These are phyloP conservation scores for Scaptomyza caliginosa DNA, from an alignment of 2,888 invertebrate species.

Conservation along the genomic window DNA sequence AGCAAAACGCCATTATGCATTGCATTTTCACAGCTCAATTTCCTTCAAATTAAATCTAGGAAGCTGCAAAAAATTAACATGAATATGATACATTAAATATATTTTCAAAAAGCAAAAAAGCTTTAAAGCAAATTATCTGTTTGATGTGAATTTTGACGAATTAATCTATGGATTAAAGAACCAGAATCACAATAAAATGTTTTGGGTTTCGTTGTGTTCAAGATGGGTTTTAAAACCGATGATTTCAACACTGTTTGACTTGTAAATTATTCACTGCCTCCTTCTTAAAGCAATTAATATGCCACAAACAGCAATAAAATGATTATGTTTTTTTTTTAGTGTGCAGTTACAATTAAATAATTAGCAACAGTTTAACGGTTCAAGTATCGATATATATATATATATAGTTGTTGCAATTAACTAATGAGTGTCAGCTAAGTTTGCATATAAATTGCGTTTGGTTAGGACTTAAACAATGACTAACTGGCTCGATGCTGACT, in stretches of 20 bases:
- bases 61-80: background rate
- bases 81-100: background rate
- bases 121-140: background rate
- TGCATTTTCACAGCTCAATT: background rate
- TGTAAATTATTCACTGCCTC: background rate
- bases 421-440: slow-evolving; percentile 13
- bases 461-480: slow-evolving; percentile 11
- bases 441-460: slow-evolving; percentile 12
- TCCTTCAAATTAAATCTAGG: background rate
- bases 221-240: too few relatives aligned
- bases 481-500: background rate
- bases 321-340: slow-evolving; percentile 33
- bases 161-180: background rate
- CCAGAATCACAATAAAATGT: too few relatives aligned
- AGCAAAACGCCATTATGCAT: background rate
- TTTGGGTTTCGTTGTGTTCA: too few relatives aligned
- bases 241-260: background rate
- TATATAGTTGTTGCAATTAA: slow-evolving; percentile 34
- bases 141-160: background rate
- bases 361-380: slow-evolving; percentile 1
- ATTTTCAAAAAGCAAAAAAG: too few relatives aligned
- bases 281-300: slow-evolving; percentile 32
- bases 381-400: background rate
- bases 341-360: slow-evolving; percentile 32
- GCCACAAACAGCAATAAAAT: slow-evolving; percentile 41